Base-by-base conservation (phyloP, 1,140 invertebrate species). In the Probaryconus sp. region DNA sequence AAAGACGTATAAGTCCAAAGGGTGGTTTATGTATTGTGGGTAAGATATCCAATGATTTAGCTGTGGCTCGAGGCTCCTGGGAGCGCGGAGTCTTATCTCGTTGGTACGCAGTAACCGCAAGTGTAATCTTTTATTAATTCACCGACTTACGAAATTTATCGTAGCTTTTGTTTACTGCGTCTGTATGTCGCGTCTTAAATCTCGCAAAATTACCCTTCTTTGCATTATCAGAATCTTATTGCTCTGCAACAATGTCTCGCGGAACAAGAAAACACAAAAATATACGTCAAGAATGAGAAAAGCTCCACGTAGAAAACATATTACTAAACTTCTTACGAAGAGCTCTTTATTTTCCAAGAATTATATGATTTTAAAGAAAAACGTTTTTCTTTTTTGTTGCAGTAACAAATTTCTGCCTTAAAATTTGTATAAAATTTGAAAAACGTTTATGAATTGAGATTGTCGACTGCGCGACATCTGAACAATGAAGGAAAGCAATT, bases 81-180 rank as follows among this genome's bases (percentile, higher is more conserved):
- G 80, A 81, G 73, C 72, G 75, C 76, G 78, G 78, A 40, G 70
- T 82, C 85, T 87, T 88, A 87, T 87, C 84, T 83, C 77, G 77
- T 64, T 70, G 79, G 58, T 79, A 79, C 75, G 74, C 79, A 78
- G 78, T 86, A 83, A 83, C 84, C 84, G 81, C 79, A 81, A 38
- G 79, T 86, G 86, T 88, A 88, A 88, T 88, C 86, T 87, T 88
- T 88, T 88, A 88, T 88, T 88, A 88, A 88, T 88, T 88, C 87
- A 84, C 79, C 80, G 85, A 86, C 86, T 87, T 86, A 84, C 77
- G 76, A 86, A 87, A 87, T 87, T 88, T 88, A 88, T 87, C 81
- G 85, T 72, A 69, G 86, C 82, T 85, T 87, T 88, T 88, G 87
- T 88, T 88, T 87, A 88, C 83, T 60, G 65, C 60, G 51, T 31